Percentiles rank a stretch among this genome's conserved stretches.
Conservation (phyloP, 2,888 invertebrate genomes). For the Orchestes rusci region DNA sequence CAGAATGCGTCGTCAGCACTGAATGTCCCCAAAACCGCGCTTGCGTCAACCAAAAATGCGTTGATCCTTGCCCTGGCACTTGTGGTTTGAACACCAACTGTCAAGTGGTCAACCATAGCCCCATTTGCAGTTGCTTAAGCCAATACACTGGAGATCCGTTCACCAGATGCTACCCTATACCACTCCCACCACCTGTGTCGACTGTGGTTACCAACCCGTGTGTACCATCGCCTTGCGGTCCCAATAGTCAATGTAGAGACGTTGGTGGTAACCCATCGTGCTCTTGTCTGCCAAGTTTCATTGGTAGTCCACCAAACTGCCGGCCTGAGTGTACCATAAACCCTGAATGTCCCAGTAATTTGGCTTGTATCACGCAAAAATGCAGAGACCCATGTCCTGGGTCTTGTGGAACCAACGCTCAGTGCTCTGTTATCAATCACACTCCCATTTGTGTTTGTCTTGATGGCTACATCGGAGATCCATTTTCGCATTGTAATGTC, state of each 20-base stretch:
- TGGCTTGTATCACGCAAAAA: slow-evolving; percentile 66
- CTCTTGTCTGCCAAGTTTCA: slow-evolving; percentile 62
- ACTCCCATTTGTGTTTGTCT: slow-evolving; percentile 69
- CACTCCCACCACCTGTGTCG: slow-evolving; percentile 31
- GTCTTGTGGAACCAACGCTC: slow-evolving; percentile 65
- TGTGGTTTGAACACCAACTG: slow-evolving; percentile 70
- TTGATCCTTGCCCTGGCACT: slow-evolving; percentile 63
- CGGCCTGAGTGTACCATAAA: slow-evolving; percentile 72
- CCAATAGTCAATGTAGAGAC: slow-evolving; percentile 67
- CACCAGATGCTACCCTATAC: slow-evolving; percentile 48
- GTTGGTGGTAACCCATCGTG: slow-evolving; percentile 64
- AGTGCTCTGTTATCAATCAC: slow-evolving; percentile 69
- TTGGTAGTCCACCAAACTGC: slow-evolving; percentile 71
- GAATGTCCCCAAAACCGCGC: slow-evolving; percentile 64
- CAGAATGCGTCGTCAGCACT: slow-evolving; percentile 64
- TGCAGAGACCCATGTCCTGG: slow-evolving; percentile 74
- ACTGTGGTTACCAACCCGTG: slow-evolving; percentile 53
- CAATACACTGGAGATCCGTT: slow-evolving; percentile 51
- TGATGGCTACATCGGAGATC: slow-evolving; percentile 67
- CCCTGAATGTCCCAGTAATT: slow-evolving; percentile 64
- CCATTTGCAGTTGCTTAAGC: slow-evolving; percentile 66
- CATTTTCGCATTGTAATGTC: slow-evolving; percentile 60
- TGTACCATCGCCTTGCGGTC: slow-evolving; percentile 71
- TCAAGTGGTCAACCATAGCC: slow-evolving; percentile 68
- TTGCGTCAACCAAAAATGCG: slow-evolving; percentile 67